Percentiles rank a stretch among this genome's conserved stretches.
Conservation (phyloP, 2,797 vertebrate genomes). For the Falco biarmicus region DNA sequence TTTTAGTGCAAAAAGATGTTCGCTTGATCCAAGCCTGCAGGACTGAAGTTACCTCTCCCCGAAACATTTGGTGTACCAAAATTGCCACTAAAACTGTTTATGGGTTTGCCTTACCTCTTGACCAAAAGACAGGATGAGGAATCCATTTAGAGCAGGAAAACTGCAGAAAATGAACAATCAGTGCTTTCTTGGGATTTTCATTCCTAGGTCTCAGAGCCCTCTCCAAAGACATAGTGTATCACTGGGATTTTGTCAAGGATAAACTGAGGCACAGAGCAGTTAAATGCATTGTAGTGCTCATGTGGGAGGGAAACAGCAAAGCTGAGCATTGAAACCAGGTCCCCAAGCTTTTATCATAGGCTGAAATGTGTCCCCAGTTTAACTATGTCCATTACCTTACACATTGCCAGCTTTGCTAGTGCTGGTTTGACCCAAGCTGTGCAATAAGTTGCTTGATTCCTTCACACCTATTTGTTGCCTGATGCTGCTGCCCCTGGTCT, state of each 20-base stretch:
- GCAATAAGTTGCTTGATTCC: neutral
- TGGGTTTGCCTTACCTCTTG: neutral
- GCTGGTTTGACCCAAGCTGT: neutral
- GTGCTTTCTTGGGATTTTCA: neutral
- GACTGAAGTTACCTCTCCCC: neutral
- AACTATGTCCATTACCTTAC: neutral
- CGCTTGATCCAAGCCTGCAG: neutral
- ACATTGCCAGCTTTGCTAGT: neutral
- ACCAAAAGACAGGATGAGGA: neutral
- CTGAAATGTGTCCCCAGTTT: neutral
- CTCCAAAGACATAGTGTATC: neutral
- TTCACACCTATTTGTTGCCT: neutral
- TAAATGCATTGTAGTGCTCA: neutral
- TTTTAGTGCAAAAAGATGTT: neutral
- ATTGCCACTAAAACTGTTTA: neutral
- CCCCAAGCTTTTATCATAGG: neutral
- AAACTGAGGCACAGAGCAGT: neutral
- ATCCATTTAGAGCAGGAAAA: neutral
- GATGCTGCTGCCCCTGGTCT: neutral
- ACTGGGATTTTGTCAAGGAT: neutral
- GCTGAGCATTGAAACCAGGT: neutral
- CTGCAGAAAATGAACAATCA: neutral
- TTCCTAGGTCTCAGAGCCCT: neutral
- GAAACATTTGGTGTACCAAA: neutral
- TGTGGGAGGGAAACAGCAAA: neutral